Percentiles rank a stretch among this genome's conserved stretches.
Evolutionary conservation across 2,113 vertebrate genomes (phyloP).

Genomic region (Myanophis thanlyinensis): DNA sequence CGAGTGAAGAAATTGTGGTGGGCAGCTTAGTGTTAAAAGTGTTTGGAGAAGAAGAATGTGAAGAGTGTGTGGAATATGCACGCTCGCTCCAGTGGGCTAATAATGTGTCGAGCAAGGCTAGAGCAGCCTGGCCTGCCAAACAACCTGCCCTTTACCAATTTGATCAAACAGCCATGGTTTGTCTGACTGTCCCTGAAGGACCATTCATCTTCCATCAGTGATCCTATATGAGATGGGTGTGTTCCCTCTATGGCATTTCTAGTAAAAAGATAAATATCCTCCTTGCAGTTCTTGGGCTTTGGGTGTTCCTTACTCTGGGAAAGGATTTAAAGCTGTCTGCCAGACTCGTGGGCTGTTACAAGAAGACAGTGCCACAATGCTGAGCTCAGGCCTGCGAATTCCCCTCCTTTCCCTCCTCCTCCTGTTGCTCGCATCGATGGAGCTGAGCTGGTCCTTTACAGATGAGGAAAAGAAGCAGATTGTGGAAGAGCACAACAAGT

Average conservation of each 20-base stretch:
- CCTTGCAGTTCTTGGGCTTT: slow-evolving; percentile 51
- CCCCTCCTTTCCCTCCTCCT: slow-evolving; percentile 33
- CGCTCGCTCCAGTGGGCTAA: neutral
- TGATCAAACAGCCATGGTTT: neutral
- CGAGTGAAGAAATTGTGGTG: neutral
- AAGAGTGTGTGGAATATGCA: neutral
- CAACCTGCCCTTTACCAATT: neutral
- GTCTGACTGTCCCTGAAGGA: neutral
- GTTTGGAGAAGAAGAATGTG: neutral
- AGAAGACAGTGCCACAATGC: slow-evolving; percentile 66
- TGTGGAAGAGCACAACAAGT: slow-evolving; percentile 70
- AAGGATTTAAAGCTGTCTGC: slow-evolving; percentile 70
- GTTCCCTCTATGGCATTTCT: slow-evolving; percentile 32
- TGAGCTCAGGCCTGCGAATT: slow-evolving; percentile 44
- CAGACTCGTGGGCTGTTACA: slow-evolving; percentile 63
- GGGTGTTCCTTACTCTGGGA: slow-evolving; percentile 74
- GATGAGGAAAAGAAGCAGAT: slow-evolving; percentile 63
- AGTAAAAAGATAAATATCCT: slow-evolving; percentile 58
- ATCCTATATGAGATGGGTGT: slow-evolving; percentile 54
- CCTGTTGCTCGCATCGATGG: slow-evolving; percentile 54
- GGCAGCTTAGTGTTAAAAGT: neutral
- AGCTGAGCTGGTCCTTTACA: slow-evolving; percentile 52
- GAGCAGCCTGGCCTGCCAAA: neutral
- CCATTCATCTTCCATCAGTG: slow-evolving; percentile 36
- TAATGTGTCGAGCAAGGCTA: slow-evolving; percentile 1